These are phyloP conservation scores for Pandemis cinnamomeana DNA, from an alignment of 2,888 invertebrate genomes.

Conservation along the genomic window DNA sequence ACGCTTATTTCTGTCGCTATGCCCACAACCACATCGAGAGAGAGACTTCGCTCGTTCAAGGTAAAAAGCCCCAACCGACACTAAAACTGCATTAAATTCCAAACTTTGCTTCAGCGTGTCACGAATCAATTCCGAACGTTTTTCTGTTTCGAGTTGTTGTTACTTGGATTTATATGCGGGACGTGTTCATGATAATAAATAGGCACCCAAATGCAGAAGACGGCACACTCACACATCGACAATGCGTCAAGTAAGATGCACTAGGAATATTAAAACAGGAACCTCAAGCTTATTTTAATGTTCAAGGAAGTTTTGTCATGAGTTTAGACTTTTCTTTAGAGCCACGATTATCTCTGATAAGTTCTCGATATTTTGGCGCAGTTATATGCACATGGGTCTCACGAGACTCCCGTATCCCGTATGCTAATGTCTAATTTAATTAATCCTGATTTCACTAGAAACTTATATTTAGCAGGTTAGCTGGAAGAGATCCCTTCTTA, in stretches of 20 bases:
- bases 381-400: too few species aligned
- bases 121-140: not conserved
- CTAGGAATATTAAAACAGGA: conserved; percentile 40
- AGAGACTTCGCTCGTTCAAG: not conserved
- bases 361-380: too few species aligned
- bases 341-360: too few species aligned
- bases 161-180: not conserved
- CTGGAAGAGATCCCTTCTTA: too few species aligned
- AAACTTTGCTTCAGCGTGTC: not conserved
- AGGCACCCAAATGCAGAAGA: conserved; percentile 48
- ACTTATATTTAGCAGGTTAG: too few species aligned
- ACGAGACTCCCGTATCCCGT: too few species aligned
- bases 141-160: not conserved
- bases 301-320: not conserved
- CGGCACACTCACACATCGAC: conserved; percentile 41
- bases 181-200: conserved; percentile 50
- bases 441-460: too few species aligned
- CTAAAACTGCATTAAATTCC: not conserved
- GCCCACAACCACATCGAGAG: conserved; percentile 26
- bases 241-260: conserved; percentile 42
- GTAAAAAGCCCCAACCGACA: not conserved
- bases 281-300: not conserved
- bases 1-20: not conserved
- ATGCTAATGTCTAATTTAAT: too few species aligned
- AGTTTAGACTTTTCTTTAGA: too few species aligned